Evolutionary conservation across 2,888 invertebrate species (phyloP).

Genomic region (Amiota mariae): DNA sequence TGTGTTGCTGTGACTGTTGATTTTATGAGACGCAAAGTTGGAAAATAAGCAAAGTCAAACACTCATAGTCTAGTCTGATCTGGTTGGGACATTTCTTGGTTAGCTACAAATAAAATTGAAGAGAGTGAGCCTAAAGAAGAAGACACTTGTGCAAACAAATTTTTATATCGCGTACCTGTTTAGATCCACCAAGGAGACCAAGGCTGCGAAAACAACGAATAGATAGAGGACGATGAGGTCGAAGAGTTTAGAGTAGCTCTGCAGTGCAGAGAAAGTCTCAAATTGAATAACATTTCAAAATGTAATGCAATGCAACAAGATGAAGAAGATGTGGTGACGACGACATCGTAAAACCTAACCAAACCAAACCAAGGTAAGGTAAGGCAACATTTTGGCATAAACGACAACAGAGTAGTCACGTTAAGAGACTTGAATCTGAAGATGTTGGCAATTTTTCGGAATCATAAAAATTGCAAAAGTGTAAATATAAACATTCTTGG

Average conservation of each 20-base stretch:
- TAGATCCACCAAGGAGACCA: background rate
- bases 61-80: background rate
- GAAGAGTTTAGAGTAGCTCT: background rate
- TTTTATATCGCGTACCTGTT: slow-evolving; percentile 19
- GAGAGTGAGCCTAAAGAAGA: background rate
- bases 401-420: slow-evolving; percentile 1
- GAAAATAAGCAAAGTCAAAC: slow-evolving; percentile 10
- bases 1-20: slow-evolving; percentile 1
- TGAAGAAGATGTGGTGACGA: background rate
- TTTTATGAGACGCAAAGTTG: slow-evolving; percentile 10
- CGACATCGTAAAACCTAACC: background rate
- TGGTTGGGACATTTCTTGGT: background rate
- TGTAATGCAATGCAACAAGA: background rate
- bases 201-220: background rate
- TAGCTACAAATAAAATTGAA: background rate
- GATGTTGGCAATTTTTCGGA: slow-evolving; percentile 25
- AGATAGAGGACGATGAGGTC: too few species aligned
- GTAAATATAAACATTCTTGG: slow-evolving; percentile 25
- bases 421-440: slow-evolving; percentile 4
- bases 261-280: slow-evolving; percentile 1
- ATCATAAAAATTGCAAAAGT: slow-evolving; percentile 27
- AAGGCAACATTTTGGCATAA: slow-evolving; percentile 11
- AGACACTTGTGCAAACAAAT: slow-evolving; percentile 22
- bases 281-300: slow-evolving; percentile 15
- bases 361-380: background rate